These are phyloP conservation scores for Anastatus disparis DNA, from an alignment of 1,140 invertebrate species.

Conservation along the genomic window DNA sequence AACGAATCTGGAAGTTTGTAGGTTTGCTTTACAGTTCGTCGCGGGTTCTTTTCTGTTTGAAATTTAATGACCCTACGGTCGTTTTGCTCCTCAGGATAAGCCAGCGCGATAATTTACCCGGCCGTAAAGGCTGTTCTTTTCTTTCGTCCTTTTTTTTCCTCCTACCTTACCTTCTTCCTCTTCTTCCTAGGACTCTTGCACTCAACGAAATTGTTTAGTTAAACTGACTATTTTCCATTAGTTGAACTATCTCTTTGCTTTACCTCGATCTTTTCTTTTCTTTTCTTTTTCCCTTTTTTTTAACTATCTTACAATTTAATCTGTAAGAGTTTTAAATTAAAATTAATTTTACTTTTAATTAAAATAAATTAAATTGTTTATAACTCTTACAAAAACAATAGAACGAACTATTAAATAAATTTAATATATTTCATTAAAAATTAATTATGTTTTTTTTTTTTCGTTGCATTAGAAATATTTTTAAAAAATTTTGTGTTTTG, in stretches of 20 bases:
- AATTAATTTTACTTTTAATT: neutral
- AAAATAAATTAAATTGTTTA: neutral
- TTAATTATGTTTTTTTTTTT: no score
- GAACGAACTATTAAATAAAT: no score
- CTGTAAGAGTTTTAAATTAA: neutral
- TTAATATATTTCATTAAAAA: no score
- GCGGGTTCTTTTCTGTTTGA: constrained; percentile 22
- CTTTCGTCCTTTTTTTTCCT: neutral
- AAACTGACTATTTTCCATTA: constrained; percentile 25
- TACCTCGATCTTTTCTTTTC: neutral
- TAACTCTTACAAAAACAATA: no score
- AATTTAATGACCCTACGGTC: constrained; percentile 35
- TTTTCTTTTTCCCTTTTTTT: neutral
- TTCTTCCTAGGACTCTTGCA: neutral
- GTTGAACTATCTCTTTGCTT: neutral
- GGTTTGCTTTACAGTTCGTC: constrained; percentile 23
- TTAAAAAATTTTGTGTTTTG: no score
- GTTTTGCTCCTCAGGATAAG: constrained; percentile 29
- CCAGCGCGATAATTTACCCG: constrained; percentile 35
- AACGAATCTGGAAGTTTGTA: constrained; percentile 19
- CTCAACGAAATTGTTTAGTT: constrained; percentile 31
- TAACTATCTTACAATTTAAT: neutral
- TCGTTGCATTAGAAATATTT: no score
- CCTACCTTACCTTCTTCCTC: neutral
- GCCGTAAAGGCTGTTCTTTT: constrained; percentile 9